A percentile compares a stretch with the other conserved stretches of the same genome.
phyloP scores from a whole-genome alignment of 23 tunicate species.

The Ciona savignyi region DNA sequence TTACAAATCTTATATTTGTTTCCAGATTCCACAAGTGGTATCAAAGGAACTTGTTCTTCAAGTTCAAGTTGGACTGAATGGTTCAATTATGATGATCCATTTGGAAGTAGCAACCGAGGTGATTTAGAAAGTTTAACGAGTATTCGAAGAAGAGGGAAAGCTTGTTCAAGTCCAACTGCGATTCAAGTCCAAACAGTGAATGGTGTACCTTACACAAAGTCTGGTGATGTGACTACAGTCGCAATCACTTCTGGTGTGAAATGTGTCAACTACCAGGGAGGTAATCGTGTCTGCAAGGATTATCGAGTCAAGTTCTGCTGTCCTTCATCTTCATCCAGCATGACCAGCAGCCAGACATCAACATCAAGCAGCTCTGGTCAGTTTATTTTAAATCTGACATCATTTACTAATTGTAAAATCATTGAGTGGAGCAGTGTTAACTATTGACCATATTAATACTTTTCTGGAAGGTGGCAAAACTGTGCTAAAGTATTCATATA shows the following conservation, averaged over 20 bases:
- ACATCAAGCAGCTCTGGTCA: neutral
- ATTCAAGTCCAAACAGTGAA: constrained; percentile 10
- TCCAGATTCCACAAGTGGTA: neutral
- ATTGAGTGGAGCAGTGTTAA: no score
- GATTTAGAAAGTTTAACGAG: constrained; percentile 19
- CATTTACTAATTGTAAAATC: no score
- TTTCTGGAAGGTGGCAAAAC: no score
- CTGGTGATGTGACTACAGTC: neutral
- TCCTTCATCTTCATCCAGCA: neutral
- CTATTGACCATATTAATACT: no score
- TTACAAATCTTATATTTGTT: no score
- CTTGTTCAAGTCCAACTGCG: constrained; percentile 15
- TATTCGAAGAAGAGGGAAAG: constrained; percentile 2
- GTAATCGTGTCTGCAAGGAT: constrained; percentile 7
- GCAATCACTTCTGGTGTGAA: constrained; percentile 3
- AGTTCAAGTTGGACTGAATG: constrained; percentile 11
- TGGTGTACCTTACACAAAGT: constrained; percentile 11
- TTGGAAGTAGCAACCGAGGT: neutral
- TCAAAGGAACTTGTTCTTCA: constrained; percentile 14
- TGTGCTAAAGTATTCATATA: no score
- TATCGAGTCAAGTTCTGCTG: constrained; percentile 16
- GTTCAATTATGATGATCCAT: constrained; percentile 21
- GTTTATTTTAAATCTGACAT: no score
- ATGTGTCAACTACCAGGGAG: constrained; percentile 12
- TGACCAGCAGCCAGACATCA: neutral